Conservation (phyloP, 2,113 vertebrate species). For the Tyrannus savana region DNA sequence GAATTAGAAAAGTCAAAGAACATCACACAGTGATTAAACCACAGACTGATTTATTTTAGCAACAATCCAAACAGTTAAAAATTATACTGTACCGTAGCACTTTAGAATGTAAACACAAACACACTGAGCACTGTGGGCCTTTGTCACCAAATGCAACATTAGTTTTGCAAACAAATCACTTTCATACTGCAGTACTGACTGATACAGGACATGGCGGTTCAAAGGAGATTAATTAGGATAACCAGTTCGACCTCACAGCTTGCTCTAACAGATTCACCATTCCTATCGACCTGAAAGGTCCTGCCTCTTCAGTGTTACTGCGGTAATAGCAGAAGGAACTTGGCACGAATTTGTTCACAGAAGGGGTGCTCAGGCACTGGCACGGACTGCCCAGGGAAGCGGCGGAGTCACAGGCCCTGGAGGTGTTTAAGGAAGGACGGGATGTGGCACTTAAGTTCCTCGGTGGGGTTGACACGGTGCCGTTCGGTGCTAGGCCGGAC, state of each 20-base stretch:
- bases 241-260: accelerated
- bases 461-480: background rate
- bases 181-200: accelerated
- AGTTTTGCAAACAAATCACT: background rate
- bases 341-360: background rate
- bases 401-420: background rate
- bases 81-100: accelerated
- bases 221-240: accelerated
- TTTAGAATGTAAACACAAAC: accelerated
- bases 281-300: accelerated
- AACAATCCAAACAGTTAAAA: background rate
- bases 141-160: no score
- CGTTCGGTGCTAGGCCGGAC: accelerated
- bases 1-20: background rate
- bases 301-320: background rate
- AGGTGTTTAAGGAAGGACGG: background rate
- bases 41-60: background rate
- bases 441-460: no score
- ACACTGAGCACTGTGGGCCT: accelerated
- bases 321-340: background rate
- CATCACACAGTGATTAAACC: background rate
- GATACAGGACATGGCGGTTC: accelerated
- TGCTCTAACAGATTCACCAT: no score
- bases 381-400: background rate
- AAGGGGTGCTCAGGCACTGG: background rate